Conservation (phyloP, 2,113 vertebrate species). For the Corvus hawaiiensis region DNA sequence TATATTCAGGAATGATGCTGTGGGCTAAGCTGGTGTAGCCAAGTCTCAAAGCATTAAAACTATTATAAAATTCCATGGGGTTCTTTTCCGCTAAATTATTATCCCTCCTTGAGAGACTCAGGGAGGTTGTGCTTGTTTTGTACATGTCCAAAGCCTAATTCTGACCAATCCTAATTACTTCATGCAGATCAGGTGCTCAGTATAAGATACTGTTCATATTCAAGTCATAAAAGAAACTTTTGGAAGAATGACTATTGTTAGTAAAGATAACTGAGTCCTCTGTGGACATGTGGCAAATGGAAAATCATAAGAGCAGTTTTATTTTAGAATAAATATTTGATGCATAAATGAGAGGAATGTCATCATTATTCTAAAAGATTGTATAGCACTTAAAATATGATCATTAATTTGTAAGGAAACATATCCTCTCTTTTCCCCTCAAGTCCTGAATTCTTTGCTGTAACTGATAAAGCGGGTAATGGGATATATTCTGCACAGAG, state of each 20-base stretch:
- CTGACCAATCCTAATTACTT: background rate
- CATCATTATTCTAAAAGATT: background rate
- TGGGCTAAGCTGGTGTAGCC: conserved; percentile 20
- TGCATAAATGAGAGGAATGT: background rate
- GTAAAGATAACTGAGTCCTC: background rate
- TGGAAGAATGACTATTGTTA: background rate
- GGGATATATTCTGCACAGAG: background rate
- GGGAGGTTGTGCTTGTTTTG: background rate
- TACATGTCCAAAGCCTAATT: background rate
- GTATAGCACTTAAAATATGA: background rate
- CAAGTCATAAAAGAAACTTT: background rate
- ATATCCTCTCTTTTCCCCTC: background rate
- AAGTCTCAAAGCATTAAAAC: conserved; percentile 21
- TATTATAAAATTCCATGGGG: conserved; percentile 13
- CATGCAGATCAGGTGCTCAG: background rate
- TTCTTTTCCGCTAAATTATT: background rate
- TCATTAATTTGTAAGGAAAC: background rate
- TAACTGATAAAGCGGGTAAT: background rate
- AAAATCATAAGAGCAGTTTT: background rate
- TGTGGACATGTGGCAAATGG: background rate
- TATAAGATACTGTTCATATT: background rate
- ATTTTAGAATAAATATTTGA: background rate
- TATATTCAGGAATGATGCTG: conserved; percentile 63
- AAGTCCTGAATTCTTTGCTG: background rate
- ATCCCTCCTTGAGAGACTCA: background rate